Conservation (phyloP, 2,888 invertebrate species). For the Catocala sponsa region DNA sequence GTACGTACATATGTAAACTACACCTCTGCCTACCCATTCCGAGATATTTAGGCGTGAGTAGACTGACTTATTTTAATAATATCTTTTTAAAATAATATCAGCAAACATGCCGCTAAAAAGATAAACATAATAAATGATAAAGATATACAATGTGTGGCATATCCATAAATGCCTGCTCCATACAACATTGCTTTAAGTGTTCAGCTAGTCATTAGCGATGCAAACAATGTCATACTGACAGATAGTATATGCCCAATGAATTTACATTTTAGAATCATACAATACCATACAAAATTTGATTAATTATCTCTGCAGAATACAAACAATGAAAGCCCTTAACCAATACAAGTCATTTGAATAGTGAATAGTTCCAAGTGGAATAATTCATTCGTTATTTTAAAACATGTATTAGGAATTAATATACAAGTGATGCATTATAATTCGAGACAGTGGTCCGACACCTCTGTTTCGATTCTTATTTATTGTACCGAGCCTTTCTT, state of each 20-base stretch:
- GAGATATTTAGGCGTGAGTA: too few species aligned
- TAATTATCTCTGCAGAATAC: conserved; percentile 28
- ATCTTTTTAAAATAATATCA: too few species aligned
- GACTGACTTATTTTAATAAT: too few species aligned
- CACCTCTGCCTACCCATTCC: too few species aligned
- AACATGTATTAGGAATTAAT: conserved; percentile 64
- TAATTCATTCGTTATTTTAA: conserved; percentile 55
- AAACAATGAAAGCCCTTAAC: conserved; percentile 35
- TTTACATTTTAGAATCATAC: conserved; percentile 4
- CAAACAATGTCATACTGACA: background rate
- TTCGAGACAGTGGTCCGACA: conserved; percentile 67
- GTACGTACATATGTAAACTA: too few species aligned
- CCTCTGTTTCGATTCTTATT: conserved; percentile 70
- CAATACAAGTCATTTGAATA: conserved; percentile 32
- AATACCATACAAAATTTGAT: conserved; percentile 25
- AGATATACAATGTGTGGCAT: too few species aligned
- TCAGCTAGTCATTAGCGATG: background rate
- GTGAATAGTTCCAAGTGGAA: conserved; percentile 40
- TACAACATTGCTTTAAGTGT: background rate
- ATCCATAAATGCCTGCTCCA: too few species aligned
- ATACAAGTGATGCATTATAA: conserved; percentile 69
- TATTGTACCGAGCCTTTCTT: conserved; percentile 69
- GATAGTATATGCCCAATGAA: background rate
- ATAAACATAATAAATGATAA: too few species aligned
- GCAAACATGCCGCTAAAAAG: too few species aligned